Base-by-base conservation (phyloP, 1,140 invertebrate species). In the Zaprionus capensis region DNA sequence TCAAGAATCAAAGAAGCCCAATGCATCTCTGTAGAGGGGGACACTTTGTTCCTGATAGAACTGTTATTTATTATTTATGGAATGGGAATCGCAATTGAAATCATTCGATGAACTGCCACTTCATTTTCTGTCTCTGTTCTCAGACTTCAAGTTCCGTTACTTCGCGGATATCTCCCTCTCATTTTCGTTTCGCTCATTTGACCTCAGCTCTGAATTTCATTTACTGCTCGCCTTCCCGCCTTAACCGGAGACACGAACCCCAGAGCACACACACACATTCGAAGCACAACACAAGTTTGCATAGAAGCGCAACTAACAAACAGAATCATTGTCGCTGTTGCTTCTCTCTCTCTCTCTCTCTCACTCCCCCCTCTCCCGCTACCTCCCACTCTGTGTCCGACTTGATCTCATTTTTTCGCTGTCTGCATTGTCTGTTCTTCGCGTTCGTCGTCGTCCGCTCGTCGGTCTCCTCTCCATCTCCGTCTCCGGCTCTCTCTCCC, bases 221-320 rank as follows among this genome's bases (percentile, higher is more conserved):
- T 76, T 28, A 51, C 11, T 28, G 36, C 11, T 57, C 44, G 55
- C 53, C 68, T 46, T 71, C 11, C 49, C 44, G 55, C 53, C 68
- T 55, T 71, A 65, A 83, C 76, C 69, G 69, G 56, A 73, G 69
- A 83, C 81, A 83, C 72, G 62, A 83, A 83, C 76, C 81, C 46
- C 66, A 46, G 61, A 67, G 65, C 71, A 70, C 62, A 70, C 66
- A 63, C 58, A 64, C 31, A 64, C 14, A 36, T 28, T n/a, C 14
- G 28, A 24, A 55, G 22, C 31, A 55, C 17, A 62, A 28, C 28
- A 51, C 28, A 31, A 57, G 24, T 56, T 49, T 57, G 65, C 55
- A 68, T 46, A 78, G 26, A 24, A 62, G 68, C 41, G 41, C 55
- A 63, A 46, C 71, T 69, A 57, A 74, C 65, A 74, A 75, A 70